phyloP scores from a whole-genome alignment of 2,113 vertebrate genomes.

The Macrotus californicus region DNA sequence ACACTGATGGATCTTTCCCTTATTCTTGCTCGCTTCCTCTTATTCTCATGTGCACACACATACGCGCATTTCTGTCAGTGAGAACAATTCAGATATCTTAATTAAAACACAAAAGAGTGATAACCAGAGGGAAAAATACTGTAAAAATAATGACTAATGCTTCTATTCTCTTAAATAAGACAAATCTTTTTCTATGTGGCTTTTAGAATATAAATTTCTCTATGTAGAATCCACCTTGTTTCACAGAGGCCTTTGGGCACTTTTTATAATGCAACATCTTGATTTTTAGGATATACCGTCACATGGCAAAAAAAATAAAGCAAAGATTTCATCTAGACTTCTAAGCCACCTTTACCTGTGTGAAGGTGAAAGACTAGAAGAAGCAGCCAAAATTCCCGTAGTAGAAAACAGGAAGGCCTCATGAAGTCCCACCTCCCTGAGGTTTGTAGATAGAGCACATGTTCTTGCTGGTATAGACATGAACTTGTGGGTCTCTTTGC shows the following conservation, averaged over 20 bases:
- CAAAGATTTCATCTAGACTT: not conserved
- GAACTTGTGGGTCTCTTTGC: constrained; percentile 55
- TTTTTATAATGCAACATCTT: not conserved
- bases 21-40: not conserved
- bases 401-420: not conserved
- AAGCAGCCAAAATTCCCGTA: not conserved
- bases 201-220: not conserved
- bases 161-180: not conserved
- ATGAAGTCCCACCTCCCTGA: not conserved
- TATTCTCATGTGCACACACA: not conserved
- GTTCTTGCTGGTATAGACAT: not conserved
- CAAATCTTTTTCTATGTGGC: not conserved
- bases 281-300: not conserved
- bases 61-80: not conserved
- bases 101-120: not conserved
- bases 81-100: not conserved
- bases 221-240: not conserved
- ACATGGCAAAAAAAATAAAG: not conserved
- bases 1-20: not conserved
- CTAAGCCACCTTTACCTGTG: not conserved
- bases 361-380: not conserved
- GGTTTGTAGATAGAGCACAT: constrained; percentile 30
- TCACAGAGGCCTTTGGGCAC: not conserved
- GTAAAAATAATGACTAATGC: not conserved
- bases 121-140: not conserved